Evolutionary conservation across 2,888 invertebrate species (phyloP).

Genomic region (Xanthorhoe designata): DNA sequence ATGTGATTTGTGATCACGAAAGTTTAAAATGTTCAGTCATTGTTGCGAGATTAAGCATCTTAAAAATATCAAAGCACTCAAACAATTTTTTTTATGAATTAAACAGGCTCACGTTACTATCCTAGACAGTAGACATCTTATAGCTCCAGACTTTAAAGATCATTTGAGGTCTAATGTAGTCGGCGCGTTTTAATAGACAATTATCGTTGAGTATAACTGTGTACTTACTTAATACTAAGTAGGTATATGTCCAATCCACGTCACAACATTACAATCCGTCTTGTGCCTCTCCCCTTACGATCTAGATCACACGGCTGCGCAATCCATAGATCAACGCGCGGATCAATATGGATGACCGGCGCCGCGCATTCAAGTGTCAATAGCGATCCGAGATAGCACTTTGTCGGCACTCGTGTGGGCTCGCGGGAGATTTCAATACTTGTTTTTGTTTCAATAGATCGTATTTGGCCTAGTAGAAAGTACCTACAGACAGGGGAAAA

Average conservation of each 20-base stretch:
- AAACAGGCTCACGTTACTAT: no score
- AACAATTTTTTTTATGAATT: no score
- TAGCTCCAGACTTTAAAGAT: no score
- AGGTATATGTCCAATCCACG: not conserved
- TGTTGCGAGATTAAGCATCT: no score
- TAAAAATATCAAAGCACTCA: no score
- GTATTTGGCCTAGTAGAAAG: not conserved
- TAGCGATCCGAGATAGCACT: conserved; percentile 37
- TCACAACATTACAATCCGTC: not conserved
- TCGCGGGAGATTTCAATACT: conserved; percentile 15
- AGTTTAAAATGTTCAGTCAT: no score
- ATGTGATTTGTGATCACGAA: no score
- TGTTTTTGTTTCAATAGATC: conserved; percentile 1
- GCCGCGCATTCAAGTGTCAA: conserved; percentile 78
- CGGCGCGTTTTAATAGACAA: no score
- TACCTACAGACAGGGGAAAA: not conserved
- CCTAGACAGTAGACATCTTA: no score
- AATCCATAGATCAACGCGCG: conserved; percentile 59
- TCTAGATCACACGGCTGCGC: conserved; percentile 39
- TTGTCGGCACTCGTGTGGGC: conserved; percentile 38
- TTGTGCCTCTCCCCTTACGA: conserved; percentile 22
- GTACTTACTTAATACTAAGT: not conserved
- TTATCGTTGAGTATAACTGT: no score
- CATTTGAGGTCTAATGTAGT: no score
- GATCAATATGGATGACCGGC: conserved; percentile 76